These are phyloP conservation scores for Anguilla marmorata DNA, from an alignment of 2,797 vertebrate species.

Conservation along the genomic window DNA sequence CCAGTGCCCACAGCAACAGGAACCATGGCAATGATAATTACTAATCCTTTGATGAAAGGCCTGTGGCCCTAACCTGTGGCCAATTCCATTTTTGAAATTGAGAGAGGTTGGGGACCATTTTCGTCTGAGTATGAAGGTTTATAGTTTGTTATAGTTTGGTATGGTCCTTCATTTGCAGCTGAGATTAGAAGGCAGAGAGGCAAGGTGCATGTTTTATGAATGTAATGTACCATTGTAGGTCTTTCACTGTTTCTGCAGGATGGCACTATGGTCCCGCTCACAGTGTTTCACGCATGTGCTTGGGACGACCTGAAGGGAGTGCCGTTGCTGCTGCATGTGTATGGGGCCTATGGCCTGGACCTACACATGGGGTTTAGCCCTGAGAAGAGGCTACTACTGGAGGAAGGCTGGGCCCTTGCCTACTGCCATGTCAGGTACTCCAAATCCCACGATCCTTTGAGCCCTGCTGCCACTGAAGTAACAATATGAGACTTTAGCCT, in stretches of 20 bases:
- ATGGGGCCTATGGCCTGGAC: conserved; percentile 93
- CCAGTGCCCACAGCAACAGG: background rate
- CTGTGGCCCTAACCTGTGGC: too few species aligned
- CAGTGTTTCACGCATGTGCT: conserved; percentile 78
- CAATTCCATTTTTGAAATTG: background rate
- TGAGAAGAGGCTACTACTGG: conserved; percentile 83
- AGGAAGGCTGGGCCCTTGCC: conserved; percentile 90
- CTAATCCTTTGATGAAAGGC: conserved; percentile 10
- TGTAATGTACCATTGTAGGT: background rate
- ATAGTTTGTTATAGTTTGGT: background rate
- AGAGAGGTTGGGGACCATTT: background rate
- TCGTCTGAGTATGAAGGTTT: background rate
- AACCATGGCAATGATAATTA: background rate
- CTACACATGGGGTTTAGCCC: conserved; percentile 88
- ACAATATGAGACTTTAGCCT: conserved; percentile 4
- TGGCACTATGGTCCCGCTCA: conserved; percentile 85
- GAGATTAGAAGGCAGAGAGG: background rate
- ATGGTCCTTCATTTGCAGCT: background rate
- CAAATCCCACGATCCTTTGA: conserved; percentile 2
- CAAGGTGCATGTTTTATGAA: background rate
- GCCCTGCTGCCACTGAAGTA: background rate
- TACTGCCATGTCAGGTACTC: conserved; percentile 93
- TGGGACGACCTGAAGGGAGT: conserved; percentile 68
- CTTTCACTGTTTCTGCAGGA: conserved; percentile 69
- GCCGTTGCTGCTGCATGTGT: conserved; percentile 89